Percentiles rank a stretch among this genome's conserved stretches.
Conservation (phyloP, 2,113 vertebrate genomes). For the Procavia capensis region DNA sequence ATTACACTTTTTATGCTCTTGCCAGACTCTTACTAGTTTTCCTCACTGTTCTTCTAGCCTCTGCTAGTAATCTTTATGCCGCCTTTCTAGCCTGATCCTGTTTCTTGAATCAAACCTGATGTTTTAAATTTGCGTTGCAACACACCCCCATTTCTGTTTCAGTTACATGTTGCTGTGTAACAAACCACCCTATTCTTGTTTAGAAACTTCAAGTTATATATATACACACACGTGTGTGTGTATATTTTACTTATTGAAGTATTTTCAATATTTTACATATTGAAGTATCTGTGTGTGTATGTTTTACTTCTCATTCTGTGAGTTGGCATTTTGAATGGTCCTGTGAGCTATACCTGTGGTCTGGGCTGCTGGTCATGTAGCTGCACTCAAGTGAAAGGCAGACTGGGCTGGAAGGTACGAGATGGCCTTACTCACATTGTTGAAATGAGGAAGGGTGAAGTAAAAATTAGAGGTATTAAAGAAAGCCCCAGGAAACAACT, state of each 20-base stretch:
- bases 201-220: background rate
- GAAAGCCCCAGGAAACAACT: too few species aligned
- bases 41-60: background rate
- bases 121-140: background rate
- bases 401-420: background rate
- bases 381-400: background rate
- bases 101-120: background rate
- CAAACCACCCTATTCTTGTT: background rate
- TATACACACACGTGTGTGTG: too few species aligned
- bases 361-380: background rate
- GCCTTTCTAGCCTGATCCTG: background rate
- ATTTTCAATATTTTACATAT: too few species aligned
- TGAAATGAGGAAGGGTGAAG: too few species aligned
- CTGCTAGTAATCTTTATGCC: too few species aligned
- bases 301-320: background rate
- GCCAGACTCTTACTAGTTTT: background rate
- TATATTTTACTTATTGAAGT: too few species aligned
- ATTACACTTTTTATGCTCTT: background rate
- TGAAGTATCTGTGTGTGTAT: too few species aligned
- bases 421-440: background rate
- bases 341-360: background rate
- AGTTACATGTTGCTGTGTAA: background rate
- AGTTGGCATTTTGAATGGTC: background rate
- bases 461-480: too few species aligned
- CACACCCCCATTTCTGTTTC: background rate